These are phyloP conservation scores for Potamilus streckersoni DNA, from an alignment of 1,140 invertebrate genomes.

Conservation along the genomic window DNA sequence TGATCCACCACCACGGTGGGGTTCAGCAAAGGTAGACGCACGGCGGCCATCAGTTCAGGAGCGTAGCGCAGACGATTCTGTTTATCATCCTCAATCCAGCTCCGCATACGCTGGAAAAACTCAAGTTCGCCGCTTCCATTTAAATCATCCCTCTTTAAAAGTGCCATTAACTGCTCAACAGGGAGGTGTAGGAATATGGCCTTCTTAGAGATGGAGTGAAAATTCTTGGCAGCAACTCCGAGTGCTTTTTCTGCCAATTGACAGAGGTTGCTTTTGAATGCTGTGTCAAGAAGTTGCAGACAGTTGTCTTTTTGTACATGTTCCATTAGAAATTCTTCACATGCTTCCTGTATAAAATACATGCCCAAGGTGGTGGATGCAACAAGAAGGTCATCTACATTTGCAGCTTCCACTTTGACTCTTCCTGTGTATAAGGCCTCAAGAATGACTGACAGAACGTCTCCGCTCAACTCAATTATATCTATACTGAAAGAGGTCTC, in stretches of 20 bases:
- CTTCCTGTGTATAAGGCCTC: slow-evolving; percentile 46
- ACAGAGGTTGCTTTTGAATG: slow-evolving; percentile 33
- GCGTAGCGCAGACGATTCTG: slow-evolving; percentile 33
- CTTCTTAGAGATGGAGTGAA: slow-evolving; percentile 27
- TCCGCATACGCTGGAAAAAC: slow-evolving; percentile 34
- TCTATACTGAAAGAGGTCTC: slow-evolving; percentile 14
- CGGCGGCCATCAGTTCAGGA: slow-evolving; percentile 27
- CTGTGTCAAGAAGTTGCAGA: slow-evolving; percentile 33
- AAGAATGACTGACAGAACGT: slow-evolving; percentile 33
- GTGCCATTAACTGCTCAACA: slow-evolving; percentile 31
- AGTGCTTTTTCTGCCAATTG: slow-evolving; percentile 30
- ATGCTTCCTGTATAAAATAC: slow-evolving; percentile 39
- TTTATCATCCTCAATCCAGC: slow-evolving; percentile 40
- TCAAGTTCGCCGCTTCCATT: slow-evolving; percentile 35
- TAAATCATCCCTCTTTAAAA: slow-evolving; percentile 45
- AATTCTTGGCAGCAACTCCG: slow-evolving; percentile 39
- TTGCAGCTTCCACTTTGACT: slow-evolving; percentile 29
- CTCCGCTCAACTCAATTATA: slow-evolving; percentile 24
- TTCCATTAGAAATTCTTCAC: slow-evolving; percentile 43
- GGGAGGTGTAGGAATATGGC: slow-evolving; percentile 36
- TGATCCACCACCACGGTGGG: slow-evolving; percentile 44
- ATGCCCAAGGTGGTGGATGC: slow-evolving; percentile 37
- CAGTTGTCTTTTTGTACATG: slow-evolving; percentile 38
- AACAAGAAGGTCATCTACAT: slow-evolving; percentile 34
- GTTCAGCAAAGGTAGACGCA: slow-evolving; percentile 42